phyloP scores from a whole-genome alignment of 2,888 invertebrate species.

The Sinopyrophorus schimmeli region DNA sequence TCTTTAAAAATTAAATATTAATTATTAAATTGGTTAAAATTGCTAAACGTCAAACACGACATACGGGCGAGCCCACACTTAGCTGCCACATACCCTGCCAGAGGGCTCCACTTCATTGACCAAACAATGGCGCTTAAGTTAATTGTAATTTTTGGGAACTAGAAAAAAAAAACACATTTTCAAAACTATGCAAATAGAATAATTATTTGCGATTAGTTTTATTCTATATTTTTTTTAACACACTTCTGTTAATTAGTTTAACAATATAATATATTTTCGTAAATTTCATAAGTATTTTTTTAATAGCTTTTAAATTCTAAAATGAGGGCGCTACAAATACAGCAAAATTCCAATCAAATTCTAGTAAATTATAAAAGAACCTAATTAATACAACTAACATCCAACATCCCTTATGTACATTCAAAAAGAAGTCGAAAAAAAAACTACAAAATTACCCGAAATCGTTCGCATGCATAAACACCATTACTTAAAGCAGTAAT shows the following conservation, averaged over 20 bases:
- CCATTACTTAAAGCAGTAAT: too few species aligned
- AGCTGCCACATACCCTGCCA: conserved; percentile 29
- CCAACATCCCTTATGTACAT: conserved; percentile 25
- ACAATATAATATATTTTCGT: conserved; percentile 42
- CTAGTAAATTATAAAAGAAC: conserved; percentile 10
- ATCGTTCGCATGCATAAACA: too few species aligned
- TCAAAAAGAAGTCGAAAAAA: conserved; percentile 11
- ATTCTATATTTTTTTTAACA: conserved; percentile 42
- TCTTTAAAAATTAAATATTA: conserved; percentile 36
- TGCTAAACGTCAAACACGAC: conserved; percentile 44
- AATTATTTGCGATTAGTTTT: conserved; percentile 24
- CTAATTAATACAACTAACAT: conserved; percentile 9
- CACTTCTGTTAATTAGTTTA: conserved; percentile 40
- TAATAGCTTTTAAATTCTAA: conserved; percentile 26
- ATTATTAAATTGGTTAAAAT: conserved; percentile 43
- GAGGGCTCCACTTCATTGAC: conserved; percentile 19
- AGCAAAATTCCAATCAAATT: conserved; percentile 2
- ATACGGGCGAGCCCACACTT: conserved; percentile 51
- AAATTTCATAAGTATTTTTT: conserved; percentile 34
- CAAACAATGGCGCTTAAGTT: conserved; percentile 29
- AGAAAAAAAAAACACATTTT: too few species aligned
- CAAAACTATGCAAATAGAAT: neutral
- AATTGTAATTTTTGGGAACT: too few species aligned
- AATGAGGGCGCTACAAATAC: conserved; percentile 12
- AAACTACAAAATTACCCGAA: conserved; percentile 17